These are phyloP conservation scores for Guaruba guarouba DNA, from an alignment of 2,113 vertebrate genomes.

Conservation along the genomic window DNA sequence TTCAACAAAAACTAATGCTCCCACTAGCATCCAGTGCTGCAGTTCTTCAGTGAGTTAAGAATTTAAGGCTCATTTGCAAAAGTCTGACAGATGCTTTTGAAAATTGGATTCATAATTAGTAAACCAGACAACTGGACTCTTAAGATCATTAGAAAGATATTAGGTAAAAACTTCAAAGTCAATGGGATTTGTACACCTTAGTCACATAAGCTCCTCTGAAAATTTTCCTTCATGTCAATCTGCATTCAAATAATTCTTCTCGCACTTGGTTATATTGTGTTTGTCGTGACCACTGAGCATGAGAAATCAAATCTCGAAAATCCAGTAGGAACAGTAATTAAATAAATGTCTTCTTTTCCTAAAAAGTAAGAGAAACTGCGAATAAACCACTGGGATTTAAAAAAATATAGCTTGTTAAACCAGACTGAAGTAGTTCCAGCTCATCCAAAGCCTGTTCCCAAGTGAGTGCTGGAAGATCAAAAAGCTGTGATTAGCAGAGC, in stretches of 20 bases:
- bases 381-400: neutral
- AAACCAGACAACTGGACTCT: conserved; percentile 26
- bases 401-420: conserved; percentile 1
- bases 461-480: conserved; percentile 36
- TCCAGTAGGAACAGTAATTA: neutral
- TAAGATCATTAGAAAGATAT: conserved; percentile 40
- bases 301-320: neutral
- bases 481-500: conserved; percentile 35
- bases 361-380: conserved; percentile 18
- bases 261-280: neutral
- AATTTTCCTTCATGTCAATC: conserved; percentile 1
- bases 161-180: conserved; percentile 33
- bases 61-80: neutral
- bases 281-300: conserved; percentile 4
- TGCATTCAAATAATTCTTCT: conserved; percentile 17
- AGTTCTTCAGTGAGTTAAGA: neutral
- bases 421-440: conserved; percentile 43
- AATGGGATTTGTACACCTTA: conserved; percentile 27
- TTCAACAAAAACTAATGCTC: neutral
- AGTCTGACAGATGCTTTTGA: neutral
- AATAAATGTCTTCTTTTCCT: neutral
- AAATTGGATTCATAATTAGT: conserved; percentile 19
- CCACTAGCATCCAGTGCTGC: neutral
- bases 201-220: conserved; percentile 13
- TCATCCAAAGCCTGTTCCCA: conserved; percentile 49